Evolutionary conservation across 2,888 invertebrate genomes (phyloP), one percentile per base, ranked within the genome.

Genomic region (Chaetoderma sp.): DNA sequence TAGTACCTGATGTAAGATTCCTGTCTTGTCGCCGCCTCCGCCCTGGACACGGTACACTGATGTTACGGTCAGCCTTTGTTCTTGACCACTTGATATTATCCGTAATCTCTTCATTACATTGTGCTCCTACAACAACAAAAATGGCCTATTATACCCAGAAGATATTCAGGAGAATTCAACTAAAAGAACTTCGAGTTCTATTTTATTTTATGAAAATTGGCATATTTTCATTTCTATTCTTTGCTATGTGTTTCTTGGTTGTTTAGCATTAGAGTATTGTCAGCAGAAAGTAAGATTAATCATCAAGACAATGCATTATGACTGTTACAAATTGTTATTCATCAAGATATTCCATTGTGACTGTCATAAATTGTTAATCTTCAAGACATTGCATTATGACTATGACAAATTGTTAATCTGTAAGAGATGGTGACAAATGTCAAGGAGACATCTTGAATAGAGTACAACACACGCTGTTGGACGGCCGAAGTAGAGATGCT

Each of bases 61-160:
- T 76, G 44, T 77, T 82, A n/a, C 74, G 72, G 4, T 78, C 71
- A 10, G 84, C 85, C 21, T 76, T 77, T 18, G 84, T 82, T 50
- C 86, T 68, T 0, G 74, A 70, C 86, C 86, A 86, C 27, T 71
- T 59, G 30, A 86, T 82, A 66, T 86, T 86, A 55, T 83, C 83
- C n/a, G 78, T 76, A 6, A 79, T 82, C 50, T 85, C 83, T 60
- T 79, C 80, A 57, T 84, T 83, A 67, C 86, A 86, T 63, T 83
- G 83, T 2, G 85, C 83, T 55, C 86, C 86, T 84, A 60, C 16
- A 57, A 33, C 3, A 28, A 50, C 25, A 61, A 39, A 42, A 36
- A n/a, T 36, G 39, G n/a, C 25, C 32, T 28, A 32, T 4, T n/a
- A 58, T 39, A 21, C 30, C 36, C 25, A 23, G 16, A 39, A 5